Evolutionary conservation across 2,113 vertebrate genomes (phyloP).

Genomic region (Scartelaos histophorus): DNA sequence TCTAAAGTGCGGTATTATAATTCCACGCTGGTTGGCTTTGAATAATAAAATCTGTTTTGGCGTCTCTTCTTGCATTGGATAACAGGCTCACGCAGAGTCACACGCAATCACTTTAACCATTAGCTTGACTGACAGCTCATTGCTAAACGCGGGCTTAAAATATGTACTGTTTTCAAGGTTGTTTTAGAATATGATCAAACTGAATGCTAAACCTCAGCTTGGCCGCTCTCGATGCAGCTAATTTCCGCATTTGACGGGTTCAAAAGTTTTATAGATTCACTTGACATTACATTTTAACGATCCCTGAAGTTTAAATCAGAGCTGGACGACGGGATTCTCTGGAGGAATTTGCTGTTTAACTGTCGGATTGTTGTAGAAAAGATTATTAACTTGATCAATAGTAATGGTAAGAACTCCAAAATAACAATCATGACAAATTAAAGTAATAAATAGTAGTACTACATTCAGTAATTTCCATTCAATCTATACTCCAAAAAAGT

Average conservation of each 20-base stretch:
- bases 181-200: background rate
- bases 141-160: background rate
- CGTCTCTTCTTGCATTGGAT: background rate
- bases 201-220: background rate
- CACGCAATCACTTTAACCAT: constrained; percentile 1
- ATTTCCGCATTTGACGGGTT: background rate
- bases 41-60: constrained; percentile 5
- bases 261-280: background rate
- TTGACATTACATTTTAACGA: no score
- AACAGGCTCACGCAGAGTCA: background rate
- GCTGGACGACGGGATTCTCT: no score
- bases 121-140: constrained; percentile 3
- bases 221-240: background rate
- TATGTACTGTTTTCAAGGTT: constrained; percentile 1
- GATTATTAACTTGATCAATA: no score
- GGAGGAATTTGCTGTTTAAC: no score
- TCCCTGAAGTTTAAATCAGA: no score
- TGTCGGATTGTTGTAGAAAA: no score
- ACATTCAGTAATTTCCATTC: no score
- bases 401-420: no score
- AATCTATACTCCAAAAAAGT: no score
- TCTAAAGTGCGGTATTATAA: background rate
- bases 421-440: no score
- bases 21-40: background rate
- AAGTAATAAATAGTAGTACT: no score